Conservation (phyloP, 2,113 vertebrate genomes). For the Gavia stellata region DNA sequence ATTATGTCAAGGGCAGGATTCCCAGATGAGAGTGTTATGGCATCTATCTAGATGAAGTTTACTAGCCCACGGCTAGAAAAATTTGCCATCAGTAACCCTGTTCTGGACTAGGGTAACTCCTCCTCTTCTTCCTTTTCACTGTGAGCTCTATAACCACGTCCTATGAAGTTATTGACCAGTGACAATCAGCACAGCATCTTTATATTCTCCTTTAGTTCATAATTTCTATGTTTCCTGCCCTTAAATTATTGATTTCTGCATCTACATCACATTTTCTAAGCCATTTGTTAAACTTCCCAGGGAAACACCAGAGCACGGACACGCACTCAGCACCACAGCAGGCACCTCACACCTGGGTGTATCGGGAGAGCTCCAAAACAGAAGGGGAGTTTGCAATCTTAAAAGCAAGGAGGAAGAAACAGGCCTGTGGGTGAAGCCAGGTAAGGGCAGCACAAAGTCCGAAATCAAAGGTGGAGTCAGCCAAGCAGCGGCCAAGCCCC, state of each 20-base stretch:
- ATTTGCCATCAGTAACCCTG: neutral
- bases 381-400: neutral
- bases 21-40: constrained; percentile 1
- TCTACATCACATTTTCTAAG: neutral
- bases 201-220: neutral
- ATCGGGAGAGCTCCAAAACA: neutral
- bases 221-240: neutral
- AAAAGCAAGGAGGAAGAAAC: neutral
- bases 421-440: neutral
- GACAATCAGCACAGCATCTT: neutral
- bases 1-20: constrained; percentile 31
- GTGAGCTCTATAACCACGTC: neutral
- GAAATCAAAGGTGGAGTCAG: neutral
- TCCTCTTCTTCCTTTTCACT: neutral
- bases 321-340: neutral
- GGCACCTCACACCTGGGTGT: neutral
- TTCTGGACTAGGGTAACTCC: neutral
- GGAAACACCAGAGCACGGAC: neutral
- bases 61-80: neutral
- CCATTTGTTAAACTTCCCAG: neutral
- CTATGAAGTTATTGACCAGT: neutral
- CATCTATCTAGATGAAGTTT: neutral
- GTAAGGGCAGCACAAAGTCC: neutral
- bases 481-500: neutral
- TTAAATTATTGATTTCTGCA: neutral